Percentiles rank a stretch among this genome's conserved stretches.
Conservation (phyloP, 2,888 invertebrate genomes). For the Tipula confusa region DNA sequence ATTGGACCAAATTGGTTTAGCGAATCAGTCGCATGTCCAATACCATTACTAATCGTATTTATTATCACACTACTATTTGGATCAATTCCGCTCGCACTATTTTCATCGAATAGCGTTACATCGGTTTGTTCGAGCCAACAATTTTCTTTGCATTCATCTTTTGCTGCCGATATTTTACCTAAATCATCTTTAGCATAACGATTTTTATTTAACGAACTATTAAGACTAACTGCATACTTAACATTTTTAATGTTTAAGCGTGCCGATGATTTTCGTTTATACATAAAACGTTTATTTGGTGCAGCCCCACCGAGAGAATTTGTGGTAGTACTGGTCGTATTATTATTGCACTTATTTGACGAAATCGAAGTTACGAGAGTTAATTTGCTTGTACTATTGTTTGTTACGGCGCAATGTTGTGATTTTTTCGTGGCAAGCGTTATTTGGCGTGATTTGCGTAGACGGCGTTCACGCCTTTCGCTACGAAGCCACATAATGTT, state of each 20-base stretch:
- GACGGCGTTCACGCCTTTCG: slow-evolving; percentile 59
- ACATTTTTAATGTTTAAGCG: background rate
- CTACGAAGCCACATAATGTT: slow-evolving; percentile 65
- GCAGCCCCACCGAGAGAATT: background rate
- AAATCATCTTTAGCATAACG: background rate
- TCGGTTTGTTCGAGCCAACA: slow-evolving; percentile 39
- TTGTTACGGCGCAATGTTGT: background rate
- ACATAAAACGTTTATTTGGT: background rate
- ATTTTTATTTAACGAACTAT: background rate
- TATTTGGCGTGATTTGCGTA: slow-evolving; percentile 41
- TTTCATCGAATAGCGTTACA: slow-evolving; percentile 37
- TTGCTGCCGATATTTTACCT: slow-evolving; percentile 26
- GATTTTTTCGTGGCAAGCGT: background rate
- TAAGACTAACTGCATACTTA: background rate
- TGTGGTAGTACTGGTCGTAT: background rate
- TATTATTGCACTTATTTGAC: slow-evolving; percentile 30
- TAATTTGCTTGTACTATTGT: background rate
- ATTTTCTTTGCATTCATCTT: slow-evolving; percentile 38
- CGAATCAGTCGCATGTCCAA: slow-evolving; percentile 3
- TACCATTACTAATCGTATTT: slow-evolving; percentile 28
- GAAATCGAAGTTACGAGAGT: slow-evolving; percentile 31
- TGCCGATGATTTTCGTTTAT: slow-evolving; percentile 13
- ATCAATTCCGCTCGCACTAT: slow-evolving; percentile 5
- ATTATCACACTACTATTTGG: slow-evolving; percentile 31
- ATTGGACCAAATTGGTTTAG: slow-evolving; percentile 36